phyloP scores from a whole-genome alignment of 2,113 vertebrate species.

The Corythaixoides concolor region DNA sequence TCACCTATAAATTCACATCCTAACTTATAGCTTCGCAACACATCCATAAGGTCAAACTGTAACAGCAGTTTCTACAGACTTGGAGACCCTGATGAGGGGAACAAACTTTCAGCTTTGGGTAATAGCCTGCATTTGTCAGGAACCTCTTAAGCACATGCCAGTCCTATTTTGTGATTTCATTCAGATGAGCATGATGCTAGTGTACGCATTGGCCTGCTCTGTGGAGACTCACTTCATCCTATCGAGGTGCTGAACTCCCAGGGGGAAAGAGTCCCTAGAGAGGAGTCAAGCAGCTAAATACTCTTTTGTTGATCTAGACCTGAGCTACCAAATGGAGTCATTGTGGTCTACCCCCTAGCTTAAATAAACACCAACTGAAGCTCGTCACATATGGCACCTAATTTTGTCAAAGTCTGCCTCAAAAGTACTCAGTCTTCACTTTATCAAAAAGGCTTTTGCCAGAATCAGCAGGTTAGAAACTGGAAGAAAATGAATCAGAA shows the following conservation, averaged over 20 bases:
- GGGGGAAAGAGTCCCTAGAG: background rate
- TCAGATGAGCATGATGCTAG: background rate
- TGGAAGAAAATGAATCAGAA: constrained; percentile 55
- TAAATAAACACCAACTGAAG: constrained; percentile 49
- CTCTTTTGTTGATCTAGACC: background rate
- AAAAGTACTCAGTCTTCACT: constrained; percentile 32
- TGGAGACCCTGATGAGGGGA: background rate
- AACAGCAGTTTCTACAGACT: background rate
- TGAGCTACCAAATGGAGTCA: constrained; percentile 18
- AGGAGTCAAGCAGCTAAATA: constrained; percentile 2
- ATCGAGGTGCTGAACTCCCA: background rate
- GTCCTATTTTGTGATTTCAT: background rate
- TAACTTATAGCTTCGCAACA: background rate
- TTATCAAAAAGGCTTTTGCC: constrained; percentile 62
- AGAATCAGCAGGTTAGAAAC: constrained; percentile 53
- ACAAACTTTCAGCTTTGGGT: background rate
- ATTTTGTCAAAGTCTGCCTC: constrained; percentile 40
- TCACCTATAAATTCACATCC: background rate
- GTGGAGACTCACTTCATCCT: background rate
- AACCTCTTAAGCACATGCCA: background rate
- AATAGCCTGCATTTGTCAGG: background rate
- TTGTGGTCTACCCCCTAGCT: constrained; percentile 25
- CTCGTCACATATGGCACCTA: constrained; percentile 38
- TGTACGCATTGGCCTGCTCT: background rate
- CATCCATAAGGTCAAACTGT: background rate